Percentiles rank a stretch among this genome's conserved stretches.
phyloP scores from a whole-genome alignment of 2,888 invertebrate species.

The Lasioglossum morio region DNA sequence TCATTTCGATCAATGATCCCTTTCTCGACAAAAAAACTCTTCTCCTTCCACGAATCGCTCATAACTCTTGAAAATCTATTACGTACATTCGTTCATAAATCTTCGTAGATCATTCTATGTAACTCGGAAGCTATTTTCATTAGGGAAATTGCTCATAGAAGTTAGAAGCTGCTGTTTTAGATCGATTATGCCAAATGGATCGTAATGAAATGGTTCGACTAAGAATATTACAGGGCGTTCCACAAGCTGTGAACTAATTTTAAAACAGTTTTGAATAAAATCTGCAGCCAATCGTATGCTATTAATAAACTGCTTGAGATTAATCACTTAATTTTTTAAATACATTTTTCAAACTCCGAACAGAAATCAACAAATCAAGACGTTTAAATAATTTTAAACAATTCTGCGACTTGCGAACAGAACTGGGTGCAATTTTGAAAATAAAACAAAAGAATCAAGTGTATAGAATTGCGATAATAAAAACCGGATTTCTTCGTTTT shows the following conservation, averaged over 20 bases:
- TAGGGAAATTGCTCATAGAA: background rate
- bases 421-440: background rate
- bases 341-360: background rate
- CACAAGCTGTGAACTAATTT: background rate
- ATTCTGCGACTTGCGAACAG: background rate
- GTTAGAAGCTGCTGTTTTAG: background rate
- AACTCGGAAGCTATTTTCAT: background rate
- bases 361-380: background rate
- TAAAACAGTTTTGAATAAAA: background rate
- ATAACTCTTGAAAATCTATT: background rate
- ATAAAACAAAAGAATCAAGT: background rate
- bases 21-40: background rate
- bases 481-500: background rate
- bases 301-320: too few relatives aligned
- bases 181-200: background rate
- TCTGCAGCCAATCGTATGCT: background rate
- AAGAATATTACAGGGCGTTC: background rate
- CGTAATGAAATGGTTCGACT: conserved; percentile 1
- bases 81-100: background rate
- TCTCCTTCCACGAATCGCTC: background rate
- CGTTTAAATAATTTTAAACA: background rate
- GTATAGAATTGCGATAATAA: background rate
- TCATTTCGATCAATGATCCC: background rate
- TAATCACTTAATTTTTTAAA: background rate
- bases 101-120: background rate